Percentiles rank a stretch among this genome's conserved stretches.
These are phyloP conservation scores for Crambe crambe DNA, from an alignment of 37 sponge, comb jelly and placozoan species.

Conservation along the genomic window DNA sequence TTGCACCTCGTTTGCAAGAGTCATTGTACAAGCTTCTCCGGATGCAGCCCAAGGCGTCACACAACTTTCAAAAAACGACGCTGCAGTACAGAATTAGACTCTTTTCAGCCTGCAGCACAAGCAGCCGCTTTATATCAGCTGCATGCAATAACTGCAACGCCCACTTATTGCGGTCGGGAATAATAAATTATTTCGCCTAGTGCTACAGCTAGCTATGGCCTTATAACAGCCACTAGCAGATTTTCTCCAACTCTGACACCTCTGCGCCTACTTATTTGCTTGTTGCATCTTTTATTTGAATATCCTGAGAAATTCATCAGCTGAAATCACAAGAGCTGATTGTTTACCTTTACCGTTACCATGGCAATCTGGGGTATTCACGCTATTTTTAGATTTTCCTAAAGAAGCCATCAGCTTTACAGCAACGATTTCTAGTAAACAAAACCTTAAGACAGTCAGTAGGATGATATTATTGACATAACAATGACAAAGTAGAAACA, in stretches of 20 bases:
- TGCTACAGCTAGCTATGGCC: neutral
- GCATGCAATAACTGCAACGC: neutral
- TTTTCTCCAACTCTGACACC: neutral
- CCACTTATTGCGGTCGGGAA: neutral
- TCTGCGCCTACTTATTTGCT: neutral
- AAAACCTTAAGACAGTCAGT: neutral
- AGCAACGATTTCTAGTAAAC: too few relatives aligned
- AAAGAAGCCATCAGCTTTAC: too few relatives aligned
- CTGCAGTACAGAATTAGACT: neutral
- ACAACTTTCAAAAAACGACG: neutral
- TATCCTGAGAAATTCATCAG: slow-evolving; percentile 33
- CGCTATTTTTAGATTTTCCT: too few relatives aligned
- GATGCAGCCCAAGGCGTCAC: neutral
- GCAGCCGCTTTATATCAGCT: slow-evolving; percentile 1
- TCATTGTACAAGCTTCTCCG: neutral
- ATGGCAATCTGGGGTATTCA: slow-evolving; percentile 1
- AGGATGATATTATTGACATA: neutral
- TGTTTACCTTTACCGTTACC: neutral
- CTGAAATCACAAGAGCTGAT: slow-evolving; percentile 16
- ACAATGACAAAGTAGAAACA: too few relatives aligned
- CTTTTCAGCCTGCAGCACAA: too few relatives aligned
- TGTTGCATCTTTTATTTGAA: slow-evolving; percentile 15
- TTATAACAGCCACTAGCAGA: neutral
- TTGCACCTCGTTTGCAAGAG: neutral
- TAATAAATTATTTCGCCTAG: neutral